Evolutionary conservation across 2,888 invertebrate genomes (phyloP).

Genomic region (Minunthozetes semirufus): DNA sequence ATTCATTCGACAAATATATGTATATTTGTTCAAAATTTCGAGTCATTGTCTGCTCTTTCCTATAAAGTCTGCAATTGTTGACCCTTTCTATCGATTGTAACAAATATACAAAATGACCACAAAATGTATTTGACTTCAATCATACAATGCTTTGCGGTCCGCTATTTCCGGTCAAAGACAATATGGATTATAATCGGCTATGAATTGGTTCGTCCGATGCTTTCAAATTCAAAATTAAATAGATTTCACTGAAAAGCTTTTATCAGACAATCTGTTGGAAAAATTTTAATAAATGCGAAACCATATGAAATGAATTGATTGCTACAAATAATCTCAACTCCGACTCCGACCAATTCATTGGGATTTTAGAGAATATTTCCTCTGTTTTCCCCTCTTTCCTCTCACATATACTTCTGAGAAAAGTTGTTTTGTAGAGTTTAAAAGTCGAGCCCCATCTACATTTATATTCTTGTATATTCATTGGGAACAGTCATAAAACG

Average conservation of each 20-base stretch:
- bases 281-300: background rate
- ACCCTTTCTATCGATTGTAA: conserved; percentile 19
- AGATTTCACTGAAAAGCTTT: background rate
- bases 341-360: background rate
- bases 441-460: conserved; percentile 2
- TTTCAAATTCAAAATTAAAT: conserved; percentile 4
- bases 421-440: background rate
- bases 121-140: conserved; percentile 17
- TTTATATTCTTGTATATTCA: too few species aligned
- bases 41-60: conserved; percentile 9
- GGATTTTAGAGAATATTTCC: background rate
- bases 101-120: conserved; percentile 21
- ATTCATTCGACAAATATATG: background rate
- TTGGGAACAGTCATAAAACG: too few species aligned
- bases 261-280: conserved; percentile 10
- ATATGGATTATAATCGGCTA: conserved; percentile 18
- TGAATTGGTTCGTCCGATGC: background rate
- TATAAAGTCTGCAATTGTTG: conserved; percentile 14
- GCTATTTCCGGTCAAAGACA: conserved; percentile 25
- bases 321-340: background rate
- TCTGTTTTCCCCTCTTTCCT: background rate
- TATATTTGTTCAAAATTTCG: background rate
- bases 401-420: background rate
- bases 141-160: background rate
- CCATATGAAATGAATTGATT: background rate